These are phyloP conservation scores for Cromileptes altivelis DNA, from an alignment of 2,113 vertebrate species.

Conservation along the genomic window DNA sequence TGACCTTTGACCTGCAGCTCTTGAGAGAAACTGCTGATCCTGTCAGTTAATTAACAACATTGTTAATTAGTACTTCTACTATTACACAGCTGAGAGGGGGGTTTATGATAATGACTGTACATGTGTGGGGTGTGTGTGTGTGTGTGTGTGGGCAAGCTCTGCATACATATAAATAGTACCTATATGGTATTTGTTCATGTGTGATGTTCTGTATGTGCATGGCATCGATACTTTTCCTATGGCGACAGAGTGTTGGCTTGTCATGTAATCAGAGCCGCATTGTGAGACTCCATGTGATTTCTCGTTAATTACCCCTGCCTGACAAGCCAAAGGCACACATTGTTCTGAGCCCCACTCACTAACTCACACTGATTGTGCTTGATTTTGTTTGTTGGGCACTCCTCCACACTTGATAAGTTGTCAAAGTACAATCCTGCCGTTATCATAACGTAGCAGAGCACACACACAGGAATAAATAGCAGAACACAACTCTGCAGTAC, in stretches of 20 bases:
- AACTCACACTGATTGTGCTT: conserved; percentile 13
- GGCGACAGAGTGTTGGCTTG: background rate
- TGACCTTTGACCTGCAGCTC: conserved; percentile 23
- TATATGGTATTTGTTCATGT: background rate
- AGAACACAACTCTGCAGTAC: background rate
- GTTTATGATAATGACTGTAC: background rate
- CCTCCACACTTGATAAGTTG: background rate
- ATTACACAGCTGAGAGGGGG: background rate
- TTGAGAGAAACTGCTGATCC: conserved; percentile 32
- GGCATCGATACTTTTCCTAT: background rate
- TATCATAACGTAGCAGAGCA: background rate
- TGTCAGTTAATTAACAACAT: conserved; percentile 34
- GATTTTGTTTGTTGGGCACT: conserved; percentile 22
- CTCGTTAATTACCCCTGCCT: conserved; percentile 5
- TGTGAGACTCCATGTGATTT: conserved; percentile 13
- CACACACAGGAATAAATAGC: background rate
- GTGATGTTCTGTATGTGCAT: background rate
- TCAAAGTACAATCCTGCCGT: background rate
- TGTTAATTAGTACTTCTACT: conserved; percentile 32
- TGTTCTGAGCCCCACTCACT: background rate
- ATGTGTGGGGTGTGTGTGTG: background rate
- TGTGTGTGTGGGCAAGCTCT: background rate
- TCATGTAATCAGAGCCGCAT: conserved; percentile 35
- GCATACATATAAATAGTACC: conserved; percentile 14
- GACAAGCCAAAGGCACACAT: background rate